Evolutionary conservation across 30 jellyfish, hydroid and myxozoan genomes (phyloP), one percentile per base, ranked within the genome.

Genomic region (Mastigias papua): DNA sequence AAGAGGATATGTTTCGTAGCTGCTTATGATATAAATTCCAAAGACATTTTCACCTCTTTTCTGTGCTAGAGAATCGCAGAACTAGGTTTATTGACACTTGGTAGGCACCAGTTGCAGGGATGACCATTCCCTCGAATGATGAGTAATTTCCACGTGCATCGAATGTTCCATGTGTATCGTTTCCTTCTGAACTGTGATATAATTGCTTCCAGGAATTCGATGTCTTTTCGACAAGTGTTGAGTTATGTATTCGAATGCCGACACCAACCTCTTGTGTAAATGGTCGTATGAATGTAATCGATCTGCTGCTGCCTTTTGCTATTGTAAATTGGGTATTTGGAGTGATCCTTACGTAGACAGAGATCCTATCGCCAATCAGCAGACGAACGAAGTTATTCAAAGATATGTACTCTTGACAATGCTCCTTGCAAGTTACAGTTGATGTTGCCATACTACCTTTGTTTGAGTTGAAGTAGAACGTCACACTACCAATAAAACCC

Each of bases 51-150:
- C 16, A 85, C 94, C 94, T 57, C 42, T 65, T 46, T 8, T 6
- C 62, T 19, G 26, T 72, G 28, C 81, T 31, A 2, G 82, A 27
- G 46, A 91, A 75, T 17, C 33, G 34, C 84, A 88, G 30, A 19
- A 69, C 75, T 50, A 93, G 58, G 73, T 93, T 93, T 19, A 85
- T 91, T 21, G 91, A 74, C 29, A 93, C 94, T 67, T 88, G 86
- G 54, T 81, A 93, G 15, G 94, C 86, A 6, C 98, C 98, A 20
- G 91, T 94, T 49, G 77, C 67, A 1, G 84, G 96, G 15, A 93
- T 72, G 54, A 93, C 73, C 95, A 80, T 65, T 42, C 91, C 89
- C 30, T 80, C 90, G 20, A 76, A 50, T 13, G 86, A 58, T 7
- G 89, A 76, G 46, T 34, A 87, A 66, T 87, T 87, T 30, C 94